Conservation (phyloP, 2,888 invertebrate genomes). For the Cecidostiba fungosa region DNA sequence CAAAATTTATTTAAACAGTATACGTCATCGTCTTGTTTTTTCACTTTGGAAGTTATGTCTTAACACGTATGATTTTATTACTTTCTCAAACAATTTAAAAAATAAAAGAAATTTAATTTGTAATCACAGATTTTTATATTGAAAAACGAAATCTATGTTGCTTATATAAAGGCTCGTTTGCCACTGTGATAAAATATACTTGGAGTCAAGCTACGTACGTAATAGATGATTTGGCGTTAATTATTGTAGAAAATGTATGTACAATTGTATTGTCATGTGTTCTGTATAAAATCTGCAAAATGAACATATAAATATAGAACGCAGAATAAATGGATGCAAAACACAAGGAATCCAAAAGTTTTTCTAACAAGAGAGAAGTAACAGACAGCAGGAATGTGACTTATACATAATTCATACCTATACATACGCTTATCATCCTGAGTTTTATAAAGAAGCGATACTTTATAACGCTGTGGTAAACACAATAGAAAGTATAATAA, state of each 20-base stretch:
- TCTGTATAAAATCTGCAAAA: not conserved
- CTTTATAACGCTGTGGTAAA: no score
- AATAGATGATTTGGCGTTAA: not conserved
- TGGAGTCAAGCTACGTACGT: not conserved
- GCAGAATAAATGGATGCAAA: not conserved
- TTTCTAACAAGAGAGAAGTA: not conserved
- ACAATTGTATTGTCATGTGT: not conserved
- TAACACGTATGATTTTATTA: not conserved
- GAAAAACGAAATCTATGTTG: not conserved
- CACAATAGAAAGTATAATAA: not conserved
- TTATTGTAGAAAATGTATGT: not conserved
- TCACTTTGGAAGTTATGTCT: no score
- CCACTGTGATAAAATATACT: not conserved
- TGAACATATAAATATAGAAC: not conserved
- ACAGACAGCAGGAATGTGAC: not conserved
- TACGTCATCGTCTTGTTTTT: not conserved
- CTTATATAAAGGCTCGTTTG: not conserved
- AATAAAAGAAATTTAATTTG: no score
- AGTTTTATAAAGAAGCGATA: not conserved
- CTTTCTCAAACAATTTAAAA: not conserved
- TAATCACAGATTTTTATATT: not conserved
- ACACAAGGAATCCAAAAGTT: not conserved
- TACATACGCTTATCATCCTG: not conserved
- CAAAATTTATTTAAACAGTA: not conserved
- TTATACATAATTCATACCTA: no score